Evolutionary conservation across 1,140 invertebrate genomes (phyloP).

Genomic region (Drosophila bifasciata): DNA sequence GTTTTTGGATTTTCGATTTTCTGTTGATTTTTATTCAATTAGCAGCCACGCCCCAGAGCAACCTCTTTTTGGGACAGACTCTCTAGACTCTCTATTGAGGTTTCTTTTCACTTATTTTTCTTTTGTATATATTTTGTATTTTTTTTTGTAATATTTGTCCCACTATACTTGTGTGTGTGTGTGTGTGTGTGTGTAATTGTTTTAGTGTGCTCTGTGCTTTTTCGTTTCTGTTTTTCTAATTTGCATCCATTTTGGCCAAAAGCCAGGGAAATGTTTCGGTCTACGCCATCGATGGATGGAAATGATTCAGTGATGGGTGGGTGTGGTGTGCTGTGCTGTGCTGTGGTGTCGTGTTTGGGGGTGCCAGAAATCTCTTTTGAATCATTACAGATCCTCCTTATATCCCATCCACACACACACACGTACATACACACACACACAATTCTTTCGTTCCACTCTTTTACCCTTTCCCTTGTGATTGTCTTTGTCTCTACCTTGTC

Average conservation of each 20-base stretch:
- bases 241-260: conserved; percentile 70
- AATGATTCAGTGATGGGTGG: conserved; percentile 56
- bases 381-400: conserved; percentile 34
- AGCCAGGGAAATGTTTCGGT: conserved; percentile 69
- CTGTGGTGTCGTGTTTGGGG: not conserved
- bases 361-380: conserved; percentile 25
- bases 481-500: conserved; percentile 18
- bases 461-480: not conserved
- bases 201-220: conserved; percentile 50
- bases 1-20: conserved; percentile 34
- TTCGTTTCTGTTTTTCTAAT: conserved; percentile 57
- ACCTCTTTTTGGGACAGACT: conserved; percentile 29
- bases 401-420: conserved; percentile 24
- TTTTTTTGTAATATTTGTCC: conserved; percentile 46
- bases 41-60: conserved; percentile 53
- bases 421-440: conserved; percentile 32
- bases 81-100: conserved; percentile 47
- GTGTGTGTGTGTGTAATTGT: conserved; percentile 33
- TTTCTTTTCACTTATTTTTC: conserved; percentile 35
- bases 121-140: conserved; percentile 28
- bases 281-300: conserved; percentile 70
- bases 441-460: conserved; percentile 11
- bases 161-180: conserved; percentile 36
- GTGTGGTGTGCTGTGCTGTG: not conserved
- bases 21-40: conserved; percentile 58